A percentile compares a stretch with the other conserved stretches of the same genome.
phyloP scores from a whole-genome alignment of 2,888 invertebrate species.

The Nectonema munidae region DNA sequence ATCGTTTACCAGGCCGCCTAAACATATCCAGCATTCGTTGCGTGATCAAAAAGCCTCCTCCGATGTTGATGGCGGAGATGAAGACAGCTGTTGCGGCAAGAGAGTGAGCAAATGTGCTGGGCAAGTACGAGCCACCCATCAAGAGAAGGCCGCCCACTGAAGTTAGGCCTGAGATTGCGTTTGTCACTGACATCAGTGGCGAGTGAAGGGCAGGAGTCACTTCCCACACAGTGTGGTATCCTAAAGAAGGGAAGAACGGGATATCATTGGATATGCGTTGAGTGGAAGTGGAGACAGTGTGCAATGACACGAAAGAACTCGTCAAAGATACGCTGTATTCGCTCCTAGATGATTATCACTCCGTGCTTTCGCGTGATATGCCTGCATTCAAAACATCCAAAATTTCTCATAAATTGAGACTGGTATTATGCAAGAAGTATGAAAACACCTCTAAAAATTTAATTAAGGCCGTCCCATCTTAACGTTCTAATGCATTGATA shows the following conservation, averaged over 20 bases:
- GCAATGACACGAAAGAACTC: too few species aligned
- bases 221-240: conserved; percentile 63
- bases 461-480: too few species aligned
- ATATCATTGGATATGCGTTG: conserved; percentile 1
- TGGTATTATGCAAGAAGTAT: too few species aligned
- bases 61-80: conserved; percentile 56
- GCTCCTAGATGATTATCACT: too few species aligned
- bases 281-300: too few species aligned
- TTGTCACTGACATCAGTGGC: conserved; percentile 63
- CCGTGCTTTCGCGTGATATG: too few species aligned
- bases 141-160: conserved; percentile 55
- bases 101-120: conserved; percentile 34
- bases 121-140: conserved; percentile 47
- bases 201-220: conserved; percentile 61
- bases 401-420: too few species aligned
- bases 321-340: too few species aligned
- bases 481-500: too few species aligned
- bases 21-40: conserved; percentile 73
- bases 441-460: too few species aligned
- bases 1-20: conserved; percentile 27
- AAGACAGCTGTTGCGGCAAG: conserved; percentile 49
- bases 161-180: conserved; percentile 59
- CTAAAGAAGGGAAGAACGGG: conserved; percentile 19
- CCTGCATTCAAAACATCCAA: too few species aligned
- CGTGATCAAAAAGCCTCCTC: conserved; percentile 56